These are phyloP conservation scores for Phocoena phocoena DNA, from an alignment of 2,113 vertebrate species.

Conservation along the genomic window DNA sequence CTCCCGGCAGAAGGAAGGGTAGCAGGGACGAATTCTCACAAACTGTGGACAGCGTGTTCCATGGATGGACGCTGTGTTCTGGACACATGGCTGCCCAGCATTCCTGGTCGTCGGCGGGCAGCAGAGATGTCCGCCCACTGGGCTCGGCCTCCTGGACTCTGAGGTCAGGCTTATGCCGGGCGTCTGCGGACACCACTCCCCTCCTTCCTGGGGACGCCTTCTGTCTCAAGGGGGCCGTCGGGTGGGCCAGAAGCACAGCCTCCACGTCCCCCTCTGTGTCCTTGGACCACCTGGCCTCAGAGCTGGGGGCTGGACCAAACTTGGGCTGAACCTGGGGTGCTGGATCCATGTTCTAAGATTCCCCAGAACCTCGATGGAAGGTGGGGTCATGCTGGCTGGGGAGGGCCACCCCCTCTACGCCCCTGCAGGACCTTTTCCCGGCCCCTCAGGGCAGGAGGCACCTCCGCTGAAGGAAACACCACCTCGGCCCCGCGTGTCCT, in stretches of 20 bases:
- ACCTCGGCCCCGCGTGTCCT: rapidly evolving
- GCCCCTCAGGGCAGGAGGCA: no score
- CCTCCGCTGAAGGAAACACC: rapidly evolving
- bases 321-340: background rate
- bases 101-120: rapidly evolving
- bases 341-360: background rate
- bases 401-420: rapidly evolving
- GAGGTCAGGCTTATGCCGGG: rapidly evolving
- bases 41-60: rapidly evolving
- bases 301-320: background rate
- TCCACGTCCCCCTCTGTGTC: background rate
- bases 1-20: background rate
- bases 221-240: rapidly evolving
- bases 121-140: rapidly evolving
- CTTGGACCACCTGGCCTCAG: rapidly evolving
- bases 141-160: background rate
- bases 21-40: rapidly evolving
- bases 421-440: rapidly evolving
- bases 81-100: rapidly evolving
- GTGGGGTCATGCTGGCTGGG: rapidly evolving
- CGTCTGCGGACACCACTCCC: rapidly evolving
- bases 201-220: background rate
- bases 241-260: background rate
- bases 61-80: rapidly evolving
- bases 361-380: background rate